phyloP scores from a whole-genome alignment of 1,140 invertebrate species.

The Agrypnia vestita region DNA sequence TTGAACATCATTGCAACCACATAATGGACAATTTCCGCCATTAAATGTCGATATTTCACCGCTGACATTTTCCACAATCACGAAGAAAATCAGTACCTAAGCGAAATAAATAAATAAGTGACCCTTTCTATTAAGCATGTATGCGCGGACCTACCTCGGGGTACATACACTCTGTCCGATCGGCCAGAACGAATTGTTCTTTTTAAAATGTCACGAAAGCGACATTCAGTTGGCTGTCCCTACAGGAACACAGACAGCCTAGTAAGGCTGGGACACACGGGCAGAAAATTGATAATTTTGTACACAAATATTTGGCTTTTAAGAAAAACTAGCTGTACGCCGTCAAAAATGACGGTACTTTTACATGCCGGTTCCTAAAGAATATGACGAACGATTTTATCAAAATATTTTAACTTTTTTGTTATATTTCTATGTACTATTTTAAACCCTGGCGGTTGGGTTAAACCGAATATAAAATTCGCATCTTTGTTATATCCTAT shows the following conservation, averaged over 20 bases:
- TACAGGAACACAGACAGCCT: constrained; percentile 11
- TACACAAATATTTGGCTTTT: neutral
- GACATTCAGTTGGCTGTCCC: constrained; percentile 54
- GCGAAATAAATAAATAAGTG: constrained; percentile 34
- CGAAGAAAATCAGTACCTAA: neutral
- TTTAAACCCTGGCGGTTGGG: too few species aligned
- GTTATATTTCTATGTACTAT: too few species aligned
- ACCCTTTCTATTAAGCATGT: constrained; percentile 7
- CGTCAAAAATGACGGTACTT: too few species aligned
- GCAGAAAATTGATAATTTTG: neutral
- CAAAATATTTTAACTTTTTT: too few species aligned
- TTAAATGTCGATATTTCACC: constrained; percentile 8
- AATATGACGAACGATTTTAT: too few species aligned
- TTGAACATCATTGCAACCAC: too few species aligned
- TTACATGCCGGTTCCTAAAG: too few species aligned
- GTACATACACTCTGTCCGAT: constrained; percentile 23
- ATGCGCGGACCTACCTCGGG: neutral
- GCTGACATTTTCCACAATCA: constrained; percentile 26
- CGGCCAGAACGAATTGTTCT: constrained; percentile 49
- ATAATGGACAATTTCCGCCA: too few species aligned
- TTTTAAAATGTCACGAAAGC: constrained; percentile 58
- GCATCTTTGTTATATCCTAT: too few species aligned
- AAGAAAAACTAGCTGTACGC: neutral
- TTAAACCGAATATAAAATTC: too few species aligned
- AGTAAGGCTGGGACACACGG: constrained; percentile 1